Evolutionary conservation across 2,797 vertebrate genomes (phyloP).

Genomic region (Phalanger gymnotis): DNA sequence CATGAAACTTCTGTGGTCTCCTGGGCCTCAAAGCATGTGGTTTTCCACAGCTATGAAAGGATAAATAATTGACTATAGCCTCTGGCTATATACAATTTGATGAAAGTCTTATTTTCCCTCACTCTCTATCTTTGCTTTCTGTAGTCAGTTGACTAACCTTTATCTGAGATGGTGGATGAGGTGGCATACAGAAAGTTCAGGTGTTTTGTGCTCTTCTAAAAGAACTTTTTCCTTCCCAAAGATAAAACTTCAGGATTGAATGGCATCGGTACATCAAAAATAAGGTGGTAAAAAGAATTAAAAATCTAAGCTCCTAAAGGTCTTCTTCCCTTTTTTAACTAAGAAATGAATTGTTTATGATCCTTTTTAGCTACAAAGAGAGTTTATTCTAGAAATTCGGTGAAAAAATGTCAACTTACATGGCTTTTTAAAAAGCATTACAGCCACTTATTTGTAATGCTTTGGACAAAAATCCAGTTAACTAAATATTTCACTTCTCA

Average conservation of each 20-base stretch:
- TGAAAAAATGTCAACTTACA: background rate
- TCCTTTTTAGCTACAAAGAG: background rate
- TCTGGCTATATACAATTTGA: constrained; percentile 56
- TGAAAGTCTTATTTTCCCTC: constrained; percentile 46
- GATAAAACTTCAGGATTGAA: background rate
- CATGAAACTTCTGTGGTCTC: constrained; percentile 19
- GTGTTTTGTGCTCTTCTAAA: constrained; percentile 27
- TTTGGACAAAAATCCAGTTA: background rate
- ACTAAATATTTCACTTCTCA: background rate
- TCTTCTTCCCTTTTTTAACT: background rate
- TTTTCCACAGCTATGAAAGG: constrained; percentile 56
- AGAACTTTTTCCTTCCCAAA: background rate
- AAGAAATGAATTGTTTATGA: background rate
- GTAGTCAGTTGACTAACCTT: background rate
- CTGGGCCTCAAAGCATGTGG: constrained; percentile 55
- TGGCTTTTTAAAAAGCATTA: background rate
- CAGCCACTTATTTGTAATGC: background rate
- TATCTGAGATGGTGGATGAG: constrained; percentile 54
- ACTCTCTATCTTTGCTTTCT: constrained; percentile 1
- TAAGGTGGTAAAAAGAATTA: background rate
- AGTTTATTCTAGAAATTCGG: background rate
- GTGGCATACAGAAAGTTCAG: background rate
- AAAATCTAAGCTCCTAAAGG: background rate
- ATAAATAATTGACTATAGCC: constrained; percentile 63
- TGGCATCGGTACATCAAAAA: background rate